Conservation (phyloP, 2,888 invertebrate species). For the Rugalucina vietnamica region DNA sequence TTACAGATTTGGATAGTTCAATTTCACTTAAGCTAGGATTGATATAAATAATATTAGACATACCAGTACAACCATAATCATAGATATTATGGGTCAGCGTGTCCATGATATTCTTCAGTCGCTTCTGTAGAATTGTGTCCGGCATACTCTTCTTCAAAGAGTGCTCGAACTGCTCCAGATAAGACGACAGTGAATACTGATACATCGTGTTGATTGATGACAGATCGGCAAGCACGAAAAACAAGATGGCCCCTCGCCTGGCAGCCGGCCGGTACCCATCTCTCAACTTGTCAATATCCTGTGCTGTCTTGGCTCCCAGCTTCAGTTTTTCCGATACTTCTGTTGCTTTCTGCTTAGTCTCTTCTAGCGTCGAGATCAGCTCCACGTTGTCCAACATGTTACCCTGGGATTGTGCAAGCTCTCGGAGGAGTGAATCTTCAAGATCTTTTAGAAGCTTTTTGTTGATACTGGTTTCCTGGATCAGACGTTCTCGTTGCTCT, state of each 20-base stretch:
- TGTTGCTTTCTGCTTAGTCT: slow-evolving; percentile 93
- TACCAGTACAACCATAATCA: slow-evolving; percentile 94
- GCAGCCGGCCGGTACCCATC: slow-evolving; percentile 95
- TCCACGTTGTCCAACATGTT: slow-evolving; percentile 97
- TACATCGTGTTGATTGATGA: slow-evolving; percentile 95
- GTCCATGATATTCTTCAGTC: slow-evolving; percentile 92
- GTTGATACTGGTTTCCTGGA: slow-evolving; percentile 92
- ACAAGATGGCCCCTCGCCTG: slow-evolving; percentile 93
- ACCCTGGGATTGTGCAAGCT: slow-evolving; percentile 93
- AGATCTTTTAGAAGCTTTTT: slow-evolving; percentile 92
- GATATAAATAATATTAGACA: slow-evolving; percentile 48
- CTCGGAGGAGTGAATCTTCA: slow-evolving; percentile 93
- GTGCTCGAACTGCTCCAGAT: slow-evolving; percentile 92
- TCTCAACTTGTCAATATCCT: slow-evolving; percentile 92
- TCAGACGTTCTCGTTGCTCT: slow-evolving; percentile 92
- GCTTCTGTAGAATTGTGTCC: slow-evolving; percentile 90
- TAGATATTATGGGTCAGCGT: slow-evolving; percentile 95
- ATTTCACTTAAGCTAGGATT: too few relatives aligned
- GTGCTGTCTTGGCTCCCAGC: slow-evolving; percentile 90
- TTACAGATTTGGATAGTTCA: too few relatives aligned
- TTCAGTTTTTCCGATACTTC: slow-evolving; percentile 92
- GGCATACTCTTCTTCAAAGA: slow-evolving; percentile 93
- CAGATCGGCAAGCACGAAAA: slow-evolving; percentile 96
- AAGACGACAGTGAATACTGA: slow-evolving; percentile 94
- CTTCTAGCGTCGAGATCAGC: slow-evolving; percentile 92